Percentiles rank a stretch among this genome's conserved stretches.
Evolutionary conservation across 1,140 invertebrate species (phyloP).

Genomic region (Hesperophylax magnus): DNA sequence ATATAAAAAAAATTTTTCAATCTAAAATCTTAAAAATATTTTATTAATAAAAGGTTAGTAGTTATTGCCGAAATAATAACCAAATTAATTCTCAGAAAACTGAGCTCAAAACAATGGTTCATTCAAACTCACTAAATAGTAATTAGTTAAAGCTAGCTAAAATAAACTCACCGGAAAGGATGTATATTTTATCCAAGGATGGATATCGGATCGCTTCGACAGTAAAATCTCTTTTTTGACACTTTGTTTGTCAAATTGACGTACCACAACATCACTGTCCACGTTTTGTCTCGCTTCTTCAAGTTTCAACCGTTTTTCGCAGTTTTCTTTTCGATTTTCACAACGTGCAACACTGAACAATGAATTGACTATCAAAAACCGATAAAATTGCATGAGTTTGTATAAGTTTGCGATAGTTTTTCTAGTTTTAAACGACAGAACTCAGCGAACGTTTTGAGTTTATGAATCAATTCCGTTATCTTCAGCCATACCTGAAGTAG

Average conservation of each 20-base stretch:
- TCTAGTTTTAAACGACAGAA: background rate
- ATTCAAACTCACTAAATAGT: no score
- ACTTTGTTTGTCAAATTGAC: background rate
- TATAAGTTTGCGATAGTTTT: background rate
- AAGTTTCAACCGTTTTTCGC: background rate
- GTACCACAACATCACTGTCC: slow-evolving; percentile 3
- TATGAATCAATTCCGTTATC: slow-evolving; percentile 14
- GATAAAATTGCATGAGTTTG: no score
- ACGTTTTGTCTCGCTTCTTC: background rate
- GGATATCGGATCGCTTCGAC: background rate
- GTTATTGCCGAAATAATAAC: no score
- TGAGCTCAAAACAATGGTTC: no score
- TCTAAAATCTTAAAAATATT: no score
- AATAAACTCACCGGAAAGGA: no score
- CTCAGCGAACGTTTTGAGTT: background rate
- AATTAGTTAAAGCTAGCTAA: no score
- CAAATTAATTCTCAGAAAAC: no score
- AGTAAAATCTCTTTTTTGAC: background rate
- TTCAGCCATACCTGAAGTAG: background rate
- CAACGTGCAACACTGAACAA: background rate
- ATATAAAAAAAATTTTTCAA: no score
- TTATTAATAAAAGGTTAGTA: no score
- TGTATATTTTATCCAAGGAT: no score
- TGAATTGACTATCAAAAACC: no score
- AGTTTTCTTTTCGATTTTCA: background rate